Percentiles rank a stretch among this genome's conserved stretches.
Conservation (phyloP, 1,140 invertebrate species). For the Drosophila baimaii region DNA sequence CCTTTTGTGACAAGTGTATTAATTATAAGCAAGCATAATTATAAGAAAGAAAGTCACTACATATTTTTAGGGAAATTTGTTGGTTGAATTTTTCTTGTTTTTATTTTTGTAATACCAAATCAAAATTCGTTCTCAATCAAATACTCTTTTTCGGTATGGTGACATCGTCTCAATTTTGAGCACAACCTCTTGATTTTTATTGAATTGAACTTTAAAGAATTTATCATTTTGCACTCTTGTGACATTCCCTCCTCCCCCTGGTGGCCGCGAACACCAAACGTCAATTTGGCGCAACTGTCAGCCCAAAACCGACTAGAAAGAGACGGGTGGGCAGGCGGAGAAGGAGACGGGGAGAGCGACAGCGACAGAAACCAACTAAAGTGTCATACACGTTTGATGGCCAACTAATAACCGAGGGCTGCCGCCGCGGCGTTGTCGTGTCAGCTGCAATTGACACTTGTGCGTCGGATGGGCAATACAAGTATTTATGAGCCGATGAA, state of each 20-base stretch:
- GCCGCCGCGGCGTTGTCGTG: constrained; percentile 46
- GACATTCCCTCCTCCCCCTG: constrained; percentile 5
- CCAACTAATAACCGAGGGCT: constrained; percentile 48
- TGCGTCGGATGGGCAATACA: constrained; percentile 58
- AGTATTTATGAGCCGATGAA: constrained; percentile 62
- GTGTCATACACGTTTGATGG: constrained; percentile 49
- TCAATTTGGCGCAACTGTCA: constrained; percentile 68
- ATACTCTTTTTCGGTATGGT: background rate
- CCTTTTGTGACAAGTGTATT: background rate
- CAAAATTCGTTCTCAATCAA: background rate
- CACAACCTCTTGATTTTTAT: background rate
- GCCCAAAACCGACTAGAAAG: constrained; percentile 45
- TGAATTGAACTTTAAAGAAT: constrained; percentile 4
- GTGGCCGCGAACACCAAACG: constrained; percentile 54
- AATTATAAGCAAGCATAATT: background rate
- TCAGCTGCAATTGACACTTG: constrained; percentile 75
- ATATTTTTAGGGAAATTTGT: too few species aligned
- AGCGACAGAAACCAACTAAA: constrained; percentile 42
- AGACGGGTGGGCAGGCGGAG: background rate
- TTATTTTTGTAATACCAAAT: too few species aligned
- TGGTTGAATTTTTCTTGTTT: too few species aligned
- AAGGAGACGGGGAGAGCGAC: constrained; percentile 11
- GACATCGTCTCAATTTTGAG: background rate
- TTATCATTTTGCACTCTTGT: constrained; percentile 6
- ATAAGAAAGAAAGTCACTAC: too few species aligned